Conservation (phyloP, 2,888 invertebrate genomes). For the Chrysolina oricalcia region DNA sequence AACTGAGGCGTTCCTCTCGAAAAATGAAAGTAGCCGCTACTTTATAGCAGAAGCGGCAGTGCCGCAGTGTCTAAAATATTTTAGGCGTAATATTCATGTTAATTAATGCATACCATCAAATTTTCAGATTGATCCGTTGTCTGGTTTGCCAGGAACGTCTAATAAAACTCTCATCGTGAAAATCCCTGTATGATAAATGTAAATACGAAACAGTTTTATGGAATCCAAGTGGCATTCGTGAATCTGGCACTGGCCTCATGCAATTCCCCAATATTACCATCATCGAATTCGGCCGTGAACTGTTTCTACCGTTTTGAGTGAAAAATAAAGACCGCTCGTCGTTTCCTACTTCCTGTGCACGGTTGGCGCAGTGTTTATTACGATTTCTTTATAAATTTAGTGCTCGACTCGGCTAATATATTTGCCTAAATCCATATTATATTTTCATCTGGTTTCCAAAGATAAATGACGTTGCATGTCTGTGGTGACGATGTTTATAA, state of each 20-base stretch:
- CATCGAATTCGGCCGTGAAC: conserved; percentile 22
- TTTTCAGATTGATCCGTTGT: too few species aligned
- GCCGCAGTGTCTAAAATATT: too few species aligned
- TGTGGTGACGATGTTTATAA: conserved; percentile 47
- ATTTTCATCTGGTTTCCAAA: conserved; percentile 35
- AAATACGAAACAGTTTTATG: neutral
- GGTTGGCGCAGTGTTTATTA: conserved; percentile 22
- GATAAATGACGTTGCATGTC: conserved; percentile 49
- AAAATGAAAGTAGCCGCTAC: too few species aligned
- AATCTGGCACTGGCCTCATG: neutral
- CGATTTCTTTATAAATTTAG: conserved; percentile 23
- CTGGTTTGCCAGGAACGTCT: too few species aligned
- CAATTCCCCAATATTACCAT: conserved; percentile 6
- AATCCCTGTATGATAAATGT: too few species aligned
- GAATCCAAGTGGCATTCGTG: neutral
- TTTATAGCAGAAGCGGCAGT: too few species aligned
- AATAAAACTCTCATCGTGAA: too few species aligned
- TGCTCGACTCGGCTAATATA: conserved; percentile 19
- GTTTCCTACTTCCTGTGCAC: conserved; percentile 20
- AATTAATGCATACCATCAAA: too few species aligned
- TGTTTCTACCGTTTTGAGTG: conserved; percentile 7
- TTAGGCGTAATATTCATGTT: neutral
- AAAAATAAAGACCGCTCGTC: conserved; percentile 20
- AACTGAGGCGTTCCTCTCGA: too few species aligned
- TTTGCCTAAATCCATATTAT: conserved; percentile 33